Conservation (phyloP, 2,113 vertebrate genomes). For the Dendrocopos noguchii region DNA sequence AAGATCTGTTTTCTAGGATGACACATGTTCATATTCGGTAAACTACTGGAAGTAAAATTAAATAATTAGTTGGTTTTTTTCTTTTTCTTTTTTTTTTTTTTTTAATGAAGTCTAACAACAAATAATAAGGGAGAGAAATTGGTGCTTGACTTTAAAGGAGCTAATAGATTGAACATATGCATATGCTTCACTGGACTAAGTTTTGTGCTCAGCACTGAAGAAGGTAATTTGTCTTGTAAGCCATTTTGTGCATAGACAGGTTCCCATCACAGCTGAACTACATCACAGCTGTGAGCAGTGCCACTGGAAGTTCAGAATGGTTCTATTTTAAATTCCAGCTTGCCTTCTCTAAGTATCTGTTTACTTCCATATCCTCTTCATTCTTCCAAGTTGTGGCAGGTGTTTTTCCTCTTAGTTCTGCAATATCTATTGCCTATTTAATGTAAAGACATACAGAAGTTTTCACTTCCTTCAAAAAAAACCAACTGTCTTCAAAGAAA, state of each 20-base stretch:
- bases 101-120: not conserved
- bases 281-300: not conserved
- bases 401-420: not conserved
- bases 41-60: not conserved
- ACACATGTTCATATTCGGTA: not conserved
- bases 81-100: too few species aligned
- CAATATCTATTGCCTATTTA: not conserved
- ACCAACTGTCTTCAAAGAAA: not conserved
- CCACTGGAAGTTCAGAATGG: not conserved
- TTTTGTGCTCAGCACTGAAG: not conserved
- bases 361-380: not conserved
- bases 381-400: not conserved
- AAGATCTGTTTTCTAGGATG: not conserved
- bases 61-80: not conserved
- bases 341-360: not conserved
- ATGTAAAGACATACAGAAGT: not conserved
- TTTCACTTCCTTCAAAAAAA: not conserved
- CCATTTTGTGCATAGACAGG: not conserved
- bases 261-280: slow-evolving; percentile 15
- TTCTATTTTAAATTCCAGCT: slow-evolving; percentile 10
- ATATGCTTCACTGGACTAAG: not conserved
- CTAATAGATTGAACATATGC: not conserved
- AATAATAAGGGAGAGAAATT: not conserved
- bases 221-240: not conserved
- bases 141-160: not conserved